Evolutionary conservation across 2,113 vertebrate species (phyloP).

Genomic region (Rhadina sibilatrix): DNA sequence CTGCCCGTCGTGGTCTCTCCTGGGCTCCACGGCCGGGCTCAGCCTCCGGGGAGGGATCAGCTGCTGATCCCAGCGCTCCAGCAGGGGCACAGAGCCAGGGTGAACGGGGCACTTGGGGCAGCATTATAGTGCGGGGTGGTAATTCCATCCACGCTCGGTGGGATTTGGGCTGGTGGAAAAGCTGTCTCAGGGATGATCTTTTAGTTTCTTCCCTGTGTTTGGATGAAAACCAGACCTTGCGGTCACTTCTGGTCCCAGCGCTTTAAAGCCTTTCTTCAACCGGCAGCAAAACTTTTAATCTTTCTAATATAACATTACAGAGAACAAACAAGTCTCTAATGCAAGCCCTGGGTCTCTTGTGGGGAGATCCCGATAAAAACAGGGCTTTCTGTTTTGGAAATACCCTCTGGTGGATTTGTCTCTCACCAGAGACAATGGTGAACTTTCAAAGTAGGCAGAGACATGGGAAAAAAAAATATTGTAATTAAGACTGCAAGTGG

Average conservation of each 20-base stretch:
- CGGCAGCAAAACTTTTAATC: constrained; percentile 24
- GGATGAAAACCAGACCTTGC: constrained; percentile 45
- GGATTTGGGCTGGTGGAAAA: not conserved
- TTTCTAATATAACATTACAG: constrained; percentile 51
- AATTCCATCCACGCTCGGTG: not conserved
- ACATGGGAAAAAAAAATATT: constrained; percentile 9
- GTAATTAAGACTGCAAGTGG: constrained; percentile 28
- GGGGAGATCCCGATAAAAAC: constrained; percentile 56
- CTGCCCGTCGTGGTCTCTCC: fast-evolving
- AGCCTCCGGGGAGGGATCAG: fast-evolving
- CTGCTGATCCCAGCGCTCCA: fast-evolving
- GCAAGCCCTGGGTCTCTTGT: constrained; percentile 30
- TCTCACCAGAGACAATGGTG: constrained; percentile 41
- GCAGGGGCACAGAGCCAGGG: not conserved
- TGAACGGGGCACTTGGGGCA: fast-evolving
- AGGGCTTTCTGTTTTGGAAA: constrained; percentile 62
- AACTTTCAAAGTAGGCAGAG: constrained; percentile 52
- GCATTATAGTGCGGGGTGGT: fast-evolving
- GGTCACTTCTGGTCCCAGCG: constrained; percentile 26
- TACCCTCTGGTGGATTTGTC: constrained; percentile 62
- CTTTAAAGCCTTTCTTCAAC: constrained; percentile 37
- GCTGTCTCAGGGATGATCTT: constrained; percentile 5
- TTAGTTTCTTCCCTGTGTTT: not conserved
- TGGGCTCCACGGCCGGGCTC: fast-evolving
- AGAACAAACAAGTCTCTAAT: constrained; percentile 60